These are phyloP conservation scores for Acleris literana DNA, from an alignment of 2,888 invertebrate genomes.

Conservation along the genomic window DNA sequence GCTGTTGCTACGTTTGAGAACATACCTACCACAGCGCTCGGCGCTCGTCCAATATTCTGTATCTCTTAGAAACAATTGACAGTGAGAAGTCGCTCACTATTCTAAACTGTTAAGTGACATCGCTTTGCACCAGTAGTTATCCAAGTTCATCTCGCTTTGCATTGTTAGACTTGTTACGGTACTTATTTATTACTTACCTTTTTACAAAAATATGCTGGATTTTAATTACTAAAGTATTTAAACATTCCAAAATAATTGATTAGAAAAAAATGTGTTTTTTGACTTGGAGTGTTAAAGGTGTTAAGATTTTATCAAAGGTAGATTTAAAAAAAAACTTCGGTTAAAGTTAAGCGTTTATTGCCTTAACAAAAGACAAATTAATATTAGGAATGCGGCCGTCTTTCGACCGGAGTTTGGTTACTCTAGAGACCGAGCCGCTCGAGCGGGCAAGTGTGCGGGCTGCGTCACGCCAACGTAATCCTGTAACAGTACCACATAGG, in stretches of 20 bases:
- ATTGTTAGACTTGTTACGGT: conserved; percentile 29
- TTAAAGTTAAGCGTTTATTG: conserved; percentile 74
- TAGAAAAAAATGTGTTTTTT: too few species aligned
- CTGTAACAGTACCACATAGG: conserved; percentile 78
- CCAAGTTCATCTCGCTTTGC: conserved; percentile 43
- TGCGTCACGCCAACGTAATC: conserved; percentile 75
- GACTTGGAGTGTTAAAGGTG: too few species aligned
- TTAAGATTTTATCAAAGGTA: background rate
- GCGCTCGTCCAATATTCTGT: too few species aligned
- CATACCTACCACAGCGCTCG: too few species aligned
- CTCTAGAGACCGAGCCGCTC: conserved; percentile 46
- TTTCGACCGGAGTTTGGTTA: conserved; percentile 56
- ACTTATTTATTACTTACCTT: background rate
- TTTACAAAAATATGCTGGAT: background rate
- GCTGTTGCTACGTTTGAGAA: too few species aligned
- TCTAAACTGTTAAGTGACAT: conserved; percentile 40
- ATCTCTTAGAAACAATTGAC: too few species aligned
- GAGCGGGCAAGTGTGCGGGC: conserved; percentile 43
- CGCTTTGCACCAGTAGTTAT: conserved; percentile 45
- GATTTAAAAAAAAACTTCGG: conserved; percentile 52
- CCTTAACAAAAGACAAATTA: conserved; percentile 67
- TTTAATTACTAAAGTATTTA: background rate
- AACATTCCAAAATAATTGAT: too few species aligned
- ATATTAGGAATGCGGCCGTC: conserved; percentile 76
- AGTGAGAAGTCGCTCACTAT: too few species aligned